A percentile compares a stretch with the other conserved stretches of the same genome.
Conservation (phyloP, 2,113 vertebrate genomes). For the Typhlomys cinereus region DNA sequence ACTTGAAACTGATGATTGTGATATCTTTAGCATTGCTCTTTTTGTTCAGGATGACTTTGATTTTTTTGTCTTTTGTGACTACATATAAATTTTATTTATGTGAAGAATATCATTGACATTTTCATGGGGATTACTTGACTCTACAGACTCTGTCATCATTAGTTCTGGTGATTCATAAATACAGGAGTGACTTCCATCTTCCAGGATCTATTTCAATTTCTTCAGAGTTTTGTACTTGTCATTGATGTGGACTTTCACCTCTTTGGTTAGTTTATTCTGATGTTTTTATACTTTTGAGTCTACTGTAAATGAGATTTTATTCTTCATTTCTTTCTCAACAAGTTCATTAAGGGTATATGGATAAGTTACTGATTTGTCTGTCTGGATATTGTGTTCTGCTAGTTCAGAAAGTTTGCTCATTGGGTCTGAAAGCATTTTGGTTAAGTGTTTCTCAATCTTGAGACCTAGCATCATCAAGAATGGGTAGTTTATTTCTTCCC, state of each 20-base stretch:
- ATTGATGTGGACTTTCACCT: background rate
- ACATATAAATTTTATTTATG: background rate
- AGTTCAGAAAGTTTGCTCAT: background rate
- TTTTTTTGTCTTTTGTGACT: background rate
- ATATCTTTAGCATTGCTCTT: background rate
- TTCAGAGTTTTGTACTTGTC: background rate
- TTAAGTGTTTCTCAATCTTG: background rate
- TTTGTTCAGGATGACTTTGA: background rate
- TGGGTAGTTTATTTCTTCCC: background rate
- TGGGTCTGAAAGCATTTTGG: background rate
- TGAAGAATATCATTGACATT: background rate
- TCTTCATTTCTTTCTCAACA: background rate
- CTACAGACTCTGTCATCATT: background rate
- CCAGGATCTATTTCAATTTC: background rate
- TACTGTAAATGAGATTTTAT: background rate
- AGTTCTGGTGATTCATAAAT: background rate
- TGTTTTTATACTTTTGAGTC: background rate
- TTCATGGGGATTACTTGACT: background rate
- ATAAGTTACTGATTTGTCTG: background rate
- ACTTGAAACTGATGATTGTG: background rate
- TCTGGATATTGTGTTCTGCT: background rate
- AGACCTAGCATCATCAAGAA: background rate
- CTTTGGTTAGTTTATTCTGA: background rate
- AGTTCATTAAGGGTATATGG: background rate
- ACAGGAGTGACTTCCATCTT: too few species aligned